A percentile compares a stretch with the other conserved stretches of the same genome.
These are phyloP conservation scores for Athalia rosae DNA, from an alignment of 2,888 invertebrate species.

Conservation along the genomic window DNA sequence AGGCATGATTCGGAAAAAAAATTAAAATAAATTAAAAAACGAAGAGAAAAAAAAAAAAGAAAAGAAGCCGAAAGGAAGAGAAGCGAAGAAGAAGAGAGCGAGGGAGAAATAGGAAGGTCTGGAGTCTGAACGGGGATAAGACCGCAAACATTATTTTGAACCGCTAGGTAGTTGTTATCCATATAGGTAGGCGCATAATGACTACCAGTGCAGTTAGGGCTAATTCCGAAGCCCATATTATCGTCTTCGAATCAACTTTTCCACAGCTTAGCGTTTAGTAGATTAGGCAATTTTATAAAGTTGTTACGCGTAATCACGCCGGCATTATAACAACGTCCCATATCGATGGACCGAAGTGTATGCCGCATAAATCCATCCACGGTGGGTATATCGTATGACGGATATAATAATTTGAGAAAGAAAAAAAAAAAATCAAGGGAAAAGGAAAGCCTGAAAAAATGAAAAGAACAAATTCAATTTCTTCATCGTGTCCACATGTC, in stretches of 20 bases:
- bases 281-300: slow-evolving; percentile 70
- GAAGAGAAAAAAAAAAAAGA: slow-evolving; percentile 50
- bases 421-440: too few relatives aligned
- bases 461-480: neutral
- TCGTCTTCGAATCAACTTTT: slow-evolving; percentile 71
- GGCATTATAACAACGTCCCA: slow-evolving; percentile 29
- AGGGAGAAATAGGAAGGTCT: slow-evolving; percentile 46
- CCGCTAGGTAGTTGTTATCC: slow-evolving; percentile 62
- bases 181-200: slow-evolving; percentile 68
- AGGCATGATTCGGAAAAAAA: too few relatives aligned
- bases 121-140: slow-evolving; percentile 51
- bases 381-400: neutral
- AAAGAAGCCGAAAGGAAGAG: slow-evolving; percentile 3
- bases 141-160: slow-evolving; percentile 61
- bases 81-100: slow-evolving; percentile 27
- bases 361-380: neutral
- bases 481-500: slow-evolving; percentile 1
- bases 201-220: slow-evolving; percentile 67
- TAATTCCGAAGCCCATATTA: slow-evolving; percentile 71
- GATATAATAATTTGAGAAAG: neutral
- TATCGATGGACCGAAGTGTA: slow-evolving; percentile 4
- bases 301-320: slow-evolving; percentile 44
- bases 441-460: neutral
- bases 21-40: too few relatives aligned
- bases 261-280: slow-evolving; percentile 65